phyloP scores from a whole-genome alignment of 2,797 vertebrate genomes.

The Salmo trutta region DNA sequence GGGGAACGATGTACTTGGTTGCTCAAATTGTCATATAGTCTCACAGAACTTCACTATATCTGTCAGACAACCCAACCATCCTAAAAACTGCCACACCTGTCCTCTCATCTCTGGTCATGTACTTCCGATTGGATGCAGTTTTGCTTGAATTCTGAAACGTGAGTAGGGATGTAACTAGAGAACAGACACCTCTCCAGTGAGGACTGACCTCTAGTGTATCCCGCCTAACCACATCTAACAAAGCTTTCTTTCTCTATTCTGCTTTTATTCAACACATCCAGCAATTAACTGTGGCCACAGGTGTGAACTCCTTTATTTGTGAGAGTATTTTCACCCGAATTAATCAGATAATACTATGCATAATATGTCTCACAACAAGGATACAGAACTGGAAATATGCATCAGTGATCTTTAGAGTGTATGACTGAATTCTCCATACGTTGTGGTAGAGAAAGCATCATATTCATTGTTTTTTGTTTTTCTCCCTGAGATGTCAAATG shows the following conservation, averaged over 20 bases:
- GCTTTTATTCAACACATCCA: conserved; percentile 19
- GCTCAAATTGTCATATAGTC: conserved; percentile 26
- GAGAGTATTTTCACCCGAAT: background rate
- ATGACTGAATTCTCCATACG: conserved; percentile 44
- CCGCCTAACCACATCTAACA: conserved; percentile 16
- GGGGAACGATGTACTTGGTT: conserved; percentile 8
- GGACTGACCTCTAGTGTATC: conserved; percentile 40
- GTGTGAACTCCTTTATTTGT: background rate
- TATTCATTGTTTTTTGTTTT: conserved; percentile 47
- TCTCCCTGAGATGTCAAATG: conserved; percentile 36
- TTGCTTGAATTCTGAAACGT: conserved; percentile 47
- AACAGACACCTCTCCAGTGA: conserved; percentile 48
- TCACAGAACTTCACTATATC: conserved; percentile 4
- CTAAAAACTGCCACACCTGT: conserved; percentile 12
- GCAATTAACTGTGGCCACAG: background rate
- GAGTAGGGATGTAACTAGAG: conserved; percentile 24
- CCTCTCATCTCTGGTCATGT: conserved; percentile 28
- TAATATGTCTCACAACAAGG: conserved; percentile 44
- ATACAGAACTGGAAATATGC: conserved; percentile 43
- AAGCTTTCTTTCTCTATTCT: background rate
- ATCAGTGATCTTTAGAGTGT: conserved; percentile 28
- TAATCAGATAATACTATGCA: conserved; percentile 16
- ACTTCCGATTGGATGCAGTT: conserved; percentile 22
- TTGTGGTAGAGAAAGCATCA: conserved; percentile 31
- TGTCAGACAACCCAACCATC: background rate